Conservation (phyloP, 2,113 vertebrate species). For the Toxostoma redivivum region DNA sequence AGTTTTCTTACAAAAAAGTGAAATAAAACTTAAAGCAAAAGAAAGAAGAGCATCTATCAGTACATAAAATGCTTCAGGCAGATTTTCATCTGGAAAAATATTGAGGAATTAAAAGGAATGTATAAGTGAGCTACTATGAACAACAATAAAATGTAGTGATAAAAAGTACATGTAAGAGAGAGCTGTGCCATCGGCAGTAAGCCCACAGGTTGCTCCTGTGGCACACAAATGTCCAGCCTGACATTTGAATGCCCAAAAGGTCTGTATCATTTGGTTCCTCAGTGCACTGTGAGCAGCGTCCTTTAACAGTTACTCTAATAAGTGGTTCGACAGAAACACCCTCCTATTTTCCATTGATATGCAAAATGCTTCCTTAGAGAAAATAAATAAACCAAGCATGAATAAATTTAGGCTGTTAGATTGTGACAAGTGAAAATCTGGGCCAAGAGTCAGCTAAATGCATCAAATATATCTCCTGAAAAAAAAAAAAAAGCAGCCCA, state of each 20-base stretch:
- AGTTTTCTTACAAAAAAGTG: slow-evolving; percentile 24
- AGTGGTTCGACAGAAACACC: background rate
- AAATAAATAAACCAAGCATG: slow-evolving; percentile 20
- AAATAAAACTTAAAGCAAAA: slow-evolving; percentile 45
- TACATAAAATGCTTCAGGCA: slow-evolving; percentile 69
- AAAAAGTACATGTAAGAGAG: slow-evolving; percentile 34
- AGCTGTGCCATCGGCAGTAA: slow-evolving; percentile 1
- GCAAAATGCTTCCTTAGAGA: slow-evolving; percentile 7
- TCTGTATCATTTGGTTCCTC: background rate
- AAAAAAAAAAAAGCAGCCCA: background rate
- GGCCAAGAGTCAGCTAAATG: background rate
- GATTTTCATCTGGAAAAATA: slow-evolving; percentile 66
- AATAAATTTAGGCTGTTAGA: background rate
- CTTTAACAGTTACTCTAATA: background rate
- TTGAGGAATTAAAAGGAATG: slow-evolving; percentile 68
- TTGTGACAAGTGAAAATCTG: background rate
- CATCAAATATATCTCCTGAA: background rate
- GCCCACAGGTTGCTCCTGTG: background rate
- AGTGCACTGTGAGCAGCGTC: background rate
- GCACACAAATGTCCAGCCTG: background rate
- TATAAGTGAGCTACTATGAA: slow-evolving; percentile 53
- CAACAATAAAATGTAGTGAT: slow-evolving; percentile 36
- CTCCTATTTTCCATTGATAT: background rate
- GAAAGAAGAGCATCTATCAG: slow-evolving; percentile 40
- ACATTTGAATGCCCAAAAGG: background rate